Base-by-base conservation (phyloP, 2,797 vertebrate genomes). In the Alfaro cultratus region DNA sequence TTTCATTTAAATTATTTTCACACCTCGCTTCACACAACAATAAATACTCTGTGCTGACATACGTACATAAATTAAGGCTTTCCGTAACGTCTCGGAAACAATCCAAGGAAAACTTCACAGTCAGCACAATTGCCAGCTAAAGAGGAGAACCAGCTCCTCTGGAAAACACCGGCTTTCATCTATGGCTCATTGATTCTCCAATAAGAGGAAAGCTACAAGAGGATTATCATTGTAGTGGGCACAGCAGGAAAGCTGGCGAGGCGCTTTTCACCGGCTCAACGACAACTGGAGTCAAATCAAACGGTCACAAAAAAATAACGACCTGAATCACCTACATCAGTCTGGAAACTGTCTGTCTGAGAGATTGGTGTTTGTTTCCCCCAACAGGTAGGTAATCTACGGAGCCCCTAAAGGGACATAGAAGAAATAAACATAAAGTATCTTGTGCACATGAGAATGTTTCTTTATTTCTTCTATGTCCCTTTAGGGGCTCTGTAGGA, bases 131-230 rank as follows among this genome's bases (percentile, higher is more conserved):
- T 73, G 82, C 53, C 78, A 76, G 70, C 51, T 3, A 53, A 26
- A 78, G 87, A 94, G 86, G 91, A 94, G 93, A 93, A 90, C 93
- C 94, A 47, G 94, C 94, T 94, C 90, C 92, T 91, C 87, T 41
- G 1, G 1, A 64, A 71, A 47, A 77, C 62, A 76, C 62, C 31
- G 76, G 76, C 73, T 77, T 73, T 78, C 10, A 75, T 76, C 78
- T 75, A 80, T 81, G 84, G 84, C 85, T 87, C 85, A 84, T 77
- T 75, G 49, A 60, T 75, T 78, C 73, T 83, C 81, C 72, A 46
- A 36, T 26, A 73, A 23, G 86, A 29, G 4, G 60, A 88, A 36
- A 31, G 47, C 26, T 80, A 70, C 6, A 51, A 39, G 21, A 64
- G 31, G 64, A 74, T 3, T 9, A 76, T 60, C 26, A 46, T 67